A percentile compares a stretch with the other conserved stretches of the same genome.
phyloP scores from a whole-genome alignment of 2,113 vertebrate species.

The Sorex araneus region DNA sequence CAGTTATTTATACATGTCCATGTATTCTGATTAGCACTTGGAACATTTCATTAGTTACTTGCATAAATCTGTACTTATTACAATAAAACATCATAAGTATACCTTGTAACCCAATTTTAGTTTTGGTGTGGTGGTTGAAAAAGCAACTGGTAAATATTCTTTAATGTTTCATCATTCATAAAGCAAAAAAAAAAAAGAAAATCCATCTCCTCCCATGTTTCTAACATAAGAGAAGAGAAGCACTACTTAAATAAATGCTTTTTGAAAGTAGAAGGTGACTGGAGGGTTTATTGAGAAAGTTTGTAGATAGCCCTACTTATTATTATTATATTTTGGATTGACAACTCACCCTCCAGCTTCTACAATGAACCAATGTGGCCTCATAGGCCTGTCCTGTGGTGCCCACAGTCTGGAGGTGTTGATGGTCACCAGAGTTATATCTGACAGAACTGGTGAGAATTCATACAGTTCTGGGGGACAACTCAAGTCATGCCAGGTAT shows the following conservation, averaged over 20 bases:
- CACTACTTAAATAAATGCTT: background rate
- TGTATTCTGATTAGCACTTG: background rate
- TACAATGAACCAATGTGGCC: too few species aligned
- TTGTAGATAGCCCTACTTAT: too few species aligned
- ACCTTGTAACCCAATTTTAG: slow-evolving; percentile 37
- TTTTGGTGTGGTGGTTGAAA: background rate
- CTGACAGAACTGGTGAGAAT: too few species aligned
- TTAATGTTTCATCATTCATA: background rate
- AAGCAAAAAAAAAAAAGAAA: background rate
- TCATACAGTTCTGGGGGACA: too few species aligned
- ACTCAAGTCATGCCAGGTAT: too few species aligned
- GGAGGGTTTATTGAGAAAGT: background rate
- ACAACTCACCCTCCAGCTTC: too few species aligned
- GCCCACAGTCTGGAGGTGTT: too few species aligned
- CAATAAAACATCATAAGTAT: slow-evolving; percentile 25
- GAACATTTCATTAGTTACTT: background rate
- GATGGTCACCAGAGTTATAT: too few species aligned
- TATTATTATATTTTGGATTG: too few species aligned
- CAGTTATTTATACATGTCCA: background rate
- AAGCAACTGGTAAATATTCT: background rate
- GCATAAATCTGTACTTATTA: background rate
- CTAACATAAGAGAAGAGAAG: background rate
- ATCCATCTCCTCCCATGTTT: background rate
- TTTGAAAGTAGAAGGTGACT: background rate
- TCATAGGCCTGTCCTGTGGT: too few species aligned